Evolutionary conservation across 2,797 vertebrate species (phyloP).

Genomic region (Gallinago nigripennis): DNA sequence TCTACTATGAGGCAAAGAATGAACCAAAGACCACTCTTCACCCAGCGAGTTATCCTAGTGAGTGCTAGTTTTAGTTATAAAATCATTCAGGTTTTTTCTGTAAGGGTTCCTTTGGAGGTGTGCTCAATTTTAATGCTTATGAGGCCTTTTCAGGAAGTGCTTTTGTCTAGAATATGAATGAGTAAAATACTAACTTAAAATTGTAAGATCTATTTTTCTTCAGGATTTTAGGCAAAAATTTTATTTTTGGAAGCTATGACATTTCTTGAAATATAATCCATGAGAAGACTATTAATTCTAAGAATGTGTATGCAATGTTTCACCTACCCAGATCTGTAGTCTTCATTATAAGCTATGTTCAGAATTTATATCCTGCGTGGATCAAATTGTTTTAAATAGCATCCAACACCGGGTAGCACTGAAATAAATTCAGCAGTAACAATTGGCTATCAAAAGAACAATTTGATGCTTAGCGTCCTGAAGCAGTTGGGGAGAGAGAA

Average conservation of each 20-base stretch:
- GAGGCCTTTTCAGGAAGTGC: not conserved
- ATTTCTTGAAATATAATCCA: not conserved
- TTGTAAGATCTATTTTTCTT: not conserved
- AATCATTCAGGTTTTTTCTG: not conserved
- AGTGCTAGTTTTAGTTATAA: not conserved
- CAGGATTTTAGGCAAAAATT: not conserved
- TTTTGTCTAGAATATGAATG: not conserved
- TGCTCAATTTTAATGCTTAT: not conserved
- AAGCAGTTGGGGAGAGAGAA: not conserved
- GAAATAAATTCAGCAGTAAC: not conserved
- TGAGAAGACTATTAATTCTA: not conserved
- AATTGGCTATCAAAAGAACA: not conserved
- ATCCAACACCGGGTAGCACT: not conserved
- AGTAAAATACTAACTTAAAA: not conserved
- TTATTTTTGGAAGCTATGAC: not conserved
- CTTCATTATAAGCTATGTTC: not conserved
- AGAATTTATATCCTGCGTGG: not conserved
- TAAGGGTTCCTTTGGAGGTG: not conserved
- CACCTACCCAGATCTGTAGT: not conserved
- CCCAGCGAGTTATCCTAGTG: not conserved
- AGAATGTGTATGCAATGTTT: not conserved
- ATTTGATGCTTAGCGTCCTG: not conserved
- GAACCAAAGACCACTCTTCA: not conserved
- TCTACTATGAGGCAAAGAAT: accelerated
- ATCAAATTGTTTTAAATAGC: not conserved